Evolutionary conservation across 1,140 invertebrate genomes (phyloP), one percentile per base, ranked within the genome.

Genomic region (Lutraria rhynchaena): DNA sequence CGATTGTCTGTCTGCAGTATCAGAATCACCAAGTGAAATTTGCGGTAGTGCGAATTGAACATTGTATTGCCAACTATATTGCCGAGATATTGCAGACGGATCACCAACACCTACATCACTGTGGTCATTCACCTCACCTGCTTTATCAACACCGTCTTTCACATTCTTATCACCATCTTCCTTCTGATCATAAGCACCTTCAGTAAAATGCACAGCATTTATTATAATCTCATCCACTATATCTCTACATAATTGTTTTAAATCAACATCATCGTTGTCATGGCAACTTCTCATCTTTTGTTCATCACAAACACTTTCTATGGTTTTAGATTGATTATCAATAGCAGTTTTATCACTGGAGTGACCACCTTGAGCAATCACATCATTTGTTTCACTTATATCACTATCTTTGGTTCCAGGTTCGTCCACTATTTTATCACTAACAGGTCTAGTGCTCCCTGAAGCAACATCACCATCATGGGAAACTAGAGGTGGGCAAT

Each of bases 1-100:
- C 1, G 69, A 73, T 41, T 41, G 29, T 27, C 69, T 33, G 13
- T 74, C 70, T 22, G 58, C 24, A n/a, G 35, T 31, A 29, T 57
- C 33, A 44, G 70, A 41, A 27, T 81, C 61, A 5, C 51, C 33
- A 4, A 83, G 46, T 24, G 83, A 81, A n/a, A 85, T 80, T 29
- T 78, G 60, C 22, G 86, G 86, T 58, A 87, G 81, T 31, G 85
- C 83, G 81, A 87, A 82, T 58, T 87, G 82, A 44, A 87, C 74
- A 46, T 87, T 85, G 73, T 87, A 87, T 51, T 85, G 86, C 83
- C 84, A 85, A 49, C 86, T 87, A 69, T 51, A 61, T 49, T 86
- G 78, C 22, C 69, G 76, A 33, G 65, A 31, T 13, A 73, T 15
- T 22, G 44, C 67, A 24, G 35, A 11, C n/a, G 1, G 7, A 11